Evolutionary conservation across 2,888 invertebrate species (phyloP), one percentile per base, ranked within the genome.

Genomic region (Lobophora halterata): DNA sequence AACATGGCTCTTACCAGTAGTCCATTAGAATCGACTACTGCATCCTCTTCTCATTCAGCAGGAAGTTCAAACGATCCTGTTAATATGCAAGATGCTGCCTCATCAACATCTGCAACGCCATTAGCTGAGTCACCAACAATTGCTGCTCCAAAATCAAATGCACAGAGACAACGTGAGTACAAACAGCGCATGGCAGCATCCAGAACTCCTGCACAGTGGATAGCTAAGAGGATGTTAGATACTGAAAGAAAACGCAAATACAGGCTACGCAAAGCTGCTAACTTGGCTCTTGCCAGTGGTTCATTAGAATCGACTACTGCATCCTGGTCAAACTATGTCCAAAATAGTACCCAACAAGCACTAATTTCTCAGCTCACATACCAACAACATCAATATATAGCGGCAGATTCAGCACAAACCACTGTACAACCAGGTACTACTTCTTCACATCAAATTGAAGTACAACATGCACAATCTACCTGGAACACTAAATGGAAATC

Each of bases 401-500:
- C n/a, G n/a, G 37, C 36, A 37, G 29, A 43, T 31, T 37, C 37
- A 43, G 42, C 36, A 36, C 14, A 36, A 31, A 36, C 17, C 9
- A 36, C 28, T 39, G 32, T 33, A 12, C 21, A 21, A 30, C 17
- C 31, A 31, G 10, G 31, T 23, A 31, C 23, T 23, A 31, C 23
- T 23, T 31, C 23, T 31, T 30, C 30, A 9, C 16, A 23, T 31
- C 23, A 31, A 31, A 25, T 25, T 11, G 10, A 23, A 23, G 23
- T 23, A 6, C 23, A 23, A 11, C n/a, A n/a, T n/a, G 23, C 23
- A 23, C 23, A 11, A 11, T 23, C 23, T 23, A 23, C 34, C 27
- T 58, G 56, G 61, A 51, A 60, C 12, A 65, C 19, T 13, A 61
- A 66, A 65, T 65, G 63, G 65, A 0, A 52, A 16, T 55, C 45